Evolutionary conservation across 2,888 invertebrate genomes (phyloP).

Genomic region (Tetragonisca angustula): DNA sequence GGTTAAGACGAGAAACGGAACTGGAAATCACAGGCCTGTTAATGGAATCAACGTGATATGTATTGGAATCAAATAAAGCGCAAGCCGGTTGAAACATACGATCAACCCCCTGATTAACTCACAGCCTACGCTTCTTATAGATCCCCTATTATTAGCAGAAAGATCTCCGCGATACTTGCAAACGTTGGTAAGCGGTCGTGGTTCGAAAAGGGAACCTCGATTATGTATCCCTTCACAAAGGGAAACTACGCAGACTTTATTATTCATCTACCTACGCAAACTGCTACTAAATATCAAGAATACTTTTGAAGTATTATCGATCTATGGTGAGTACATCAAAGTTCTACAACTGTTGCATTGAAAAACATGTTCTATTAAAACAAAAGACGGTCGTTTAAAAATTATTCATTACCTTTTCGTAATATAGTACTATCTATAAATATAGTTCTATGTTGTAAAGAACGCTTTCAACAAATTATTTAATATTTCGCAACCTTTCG

Average conservation of each 20-base stretch:
- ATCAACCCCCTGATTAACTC: conserved; percentile 4
- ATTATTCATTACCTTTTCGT: background rate
- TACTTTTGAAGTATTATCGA: background rate
- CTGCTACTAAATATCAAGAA: background rate
- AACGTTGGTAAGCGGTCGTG: background rate
- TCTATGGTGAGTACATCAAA: background rate
- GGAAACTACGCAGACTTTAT: background rate
- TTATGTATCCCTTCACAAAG: conserved; percentile 8
- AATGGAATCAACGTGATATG: background rate
- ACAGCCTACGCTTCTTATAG: conserved; percentile 8
- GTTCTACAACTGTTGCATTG: background rate
- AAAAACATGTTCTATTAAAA: background rate
- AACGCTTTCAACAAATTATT: no score
- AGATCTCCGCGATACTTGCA: background rate
- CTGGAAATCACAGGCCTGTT: conserved; percentile 3
- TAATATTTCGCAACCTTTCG: no score
- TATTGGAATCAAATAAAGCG: background rate
- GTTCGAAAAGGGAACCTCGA: background rate
- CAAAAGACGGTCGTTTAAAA: background rate
- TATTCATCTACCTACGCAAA: background rate
- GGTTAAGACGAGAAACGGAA: background rate
- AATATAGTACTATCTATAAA: no score
- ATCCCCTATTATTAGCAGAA: background rate
- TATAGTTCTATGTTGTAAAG: no score
- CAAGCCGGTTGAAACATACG: background rate